A percentile compares a stretch with the other conserved stretches of the same genome.
phyloP scores from a whole-genome alignment of 2,797 vertebrate species.

The Falco biarmicus region DNA sequence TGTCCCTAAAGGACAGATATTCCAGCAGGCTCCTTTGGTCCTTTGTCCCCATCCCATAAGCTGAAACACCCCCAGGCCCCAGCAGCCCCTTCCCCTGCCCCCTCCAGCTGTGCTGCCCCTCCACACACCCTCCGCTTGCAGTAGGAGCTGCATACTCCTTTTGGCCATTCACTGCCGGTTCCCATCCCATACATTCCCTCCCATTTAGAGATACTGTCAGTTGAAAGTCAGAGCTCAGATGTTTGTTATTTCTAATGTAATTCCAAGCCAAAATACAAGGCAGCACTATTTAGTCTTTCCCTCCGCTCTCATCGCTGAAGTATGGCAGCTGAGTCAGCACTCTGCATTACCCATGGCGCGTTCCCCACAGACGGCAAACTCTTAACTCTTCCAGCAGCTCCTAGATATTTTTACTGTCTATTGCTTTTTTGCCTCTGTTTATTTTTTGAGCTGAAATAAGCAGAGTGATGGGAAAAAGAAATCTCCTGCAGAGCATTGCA shows the following conservation, averaged over 20 bases:
- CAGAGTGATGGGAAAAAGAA: slow-evolving; percentile 36
- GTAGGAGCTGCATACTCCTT: neutral
- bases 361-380: slow-evolving; percentile 15
- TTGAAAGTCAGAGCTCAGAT: slow-evolving; percentile 12
- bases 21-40: neutral
- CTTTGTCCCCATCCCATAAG: neutral
- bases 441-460: slow-evolving; percentile 34
- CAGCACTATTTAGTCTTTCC: slow-evolving; percentile 23
- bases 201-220: slow-evolving; percentile 39
- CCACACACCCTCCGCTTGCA: accelerated
- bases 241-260: slow-evolving; percentile 43
- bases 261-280: slow-evolving; percentile 25
- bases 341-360: neutral
- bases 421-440: slow-evolving; percentile 2
- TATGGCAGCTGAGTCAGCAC: slow-evolving; percentile 42
- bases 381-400: slow-evolving; percentile 28
- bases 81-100: neutral
- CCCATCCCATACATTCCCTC: slow-evolving; percentile 44
- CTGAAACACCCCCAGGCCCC: neutral
- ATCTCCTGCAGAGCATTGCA: neutral
- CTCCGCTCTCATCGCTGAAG: neutral
- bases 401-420: slow-evolving; percentile 14
- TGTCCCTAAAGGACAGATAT: accelerated
- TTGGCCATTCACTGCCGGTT: neutral
- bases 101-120: neutral